These are phyloP conservation scores for Chlorops oryzae DNA, from an alignment of 1,140 invertebrate genomes.

Conservation along the genomic window DNA sequence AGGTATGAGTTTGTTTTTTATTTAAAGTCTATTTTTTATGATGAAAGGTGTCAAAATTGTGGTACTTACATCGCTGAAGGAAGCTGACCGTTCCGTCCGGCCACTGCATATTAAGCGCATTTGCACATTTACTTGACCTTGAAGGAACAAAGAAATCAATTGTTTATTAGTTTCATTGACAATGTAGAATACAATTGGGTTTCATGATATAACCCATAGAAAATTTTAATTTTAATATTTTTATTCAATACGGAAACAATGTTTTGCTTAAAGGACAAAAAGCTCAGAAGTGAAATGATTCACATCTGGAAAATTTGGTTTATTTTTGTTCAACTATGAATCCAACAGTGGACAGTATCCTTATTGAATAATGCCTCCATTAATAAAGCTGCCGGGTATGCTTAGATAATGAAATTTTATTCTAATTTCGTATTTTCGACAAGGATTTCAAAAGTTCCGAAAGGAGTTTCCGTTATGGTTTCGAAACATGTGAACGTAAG, in stretches of 20 bases:
- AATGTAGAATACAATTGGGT: neutral
- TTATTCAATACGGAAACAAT: constrained; percentile 3
- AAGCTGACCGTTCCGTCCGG: constrained; percentile 20
- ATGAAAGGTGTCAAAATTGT: too few species aligned
- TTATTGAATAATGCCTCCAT: too few species aligned
- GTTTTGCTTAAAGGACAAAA: too few species aligned
- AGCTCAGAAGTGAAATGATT: neutral
- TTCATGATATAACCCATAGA: neutral
- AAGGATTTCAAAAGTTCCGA: neutral
- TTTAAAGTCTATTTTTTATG: too few species aligned
- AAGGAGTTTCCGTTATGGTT: neutral
- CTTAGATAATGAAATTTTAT: too few species aligned
- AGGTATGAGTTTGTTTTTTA: too few species aligned
- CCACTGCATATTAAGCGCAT: constrained; percentile 40
- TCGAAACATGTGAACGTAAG: neutral
- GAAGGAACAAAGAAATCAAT: constrained; percentile 12
- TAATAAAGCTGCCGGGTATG: too few species aligned
- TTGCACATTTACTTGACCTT: constrained; percentile 39
- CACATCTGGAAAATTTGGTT: constrained; percentile 1
- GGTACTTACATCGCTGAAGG: constrained; percentile 34
- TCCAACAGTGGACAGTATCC: too few species aligned
- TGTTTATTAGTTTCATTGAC: neutral
- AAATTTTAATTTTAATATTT: neutral
- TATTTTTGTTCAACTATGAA: too few species aligned
- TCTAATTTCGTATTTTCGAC: constrained; percentile 4